Evolutionary conservation across 2,113 vertebrate genomes (phyloP).

Genomic region (Oenanthe melanoleuca): DNA sequence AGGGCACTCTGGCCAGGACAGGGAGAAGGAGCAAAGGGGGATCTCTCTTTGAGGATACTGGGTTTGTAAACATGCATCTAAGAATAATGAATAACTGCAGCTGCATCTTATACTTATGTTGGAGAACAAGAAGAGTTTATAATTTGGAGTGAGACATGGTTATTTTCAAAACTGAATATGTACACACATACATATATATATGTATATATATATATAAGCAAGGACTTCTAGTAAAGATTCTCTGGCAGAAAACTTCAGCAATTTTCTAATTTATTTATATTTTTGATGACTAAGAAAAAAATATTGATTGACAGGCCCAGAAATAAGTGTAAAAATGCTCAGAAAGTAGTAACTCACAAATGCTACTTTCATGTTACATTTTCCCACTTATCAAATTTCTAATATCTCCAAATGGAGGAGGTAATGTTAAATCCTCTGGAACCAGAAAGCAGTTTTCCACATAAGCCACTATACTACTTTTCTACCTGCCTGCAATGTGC

Average conservation of each 20-base stretch:
- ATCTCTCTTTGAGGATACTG: not conserved
- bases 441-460: conserved; percentile 20
- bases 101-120: not conserved
- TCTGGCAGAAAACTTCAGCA: not conserved
- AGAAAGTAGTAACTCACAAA: not conserved
- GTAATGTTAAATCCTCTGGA: conserved; percentile 1
- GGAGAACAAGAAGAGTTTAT: not conserved
- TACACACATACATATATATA: too few relatives aligned
- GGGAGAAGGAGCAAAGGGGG: not conserved
- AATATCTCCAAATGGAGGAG: not conserved
- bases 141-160: not conserved
- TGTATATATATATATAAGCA: not conserved
- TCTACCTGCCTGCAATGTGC: not conserved
- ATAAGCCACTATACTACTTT: not conserved
- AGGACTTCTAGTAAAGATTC: not conserved
- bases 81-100: not conserved
- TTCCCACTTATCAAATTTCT: not conserved
- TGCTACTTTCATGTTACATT: not conserved
- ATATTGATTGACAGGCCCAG: not conserved
- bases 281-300: conserved; percentile 28
- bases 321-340: not conserved
- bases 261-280: conserved; percentile 1
- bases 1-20: not conserved
- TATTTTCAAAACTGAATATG: not conserved
- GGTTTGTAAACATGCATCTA: not conserved